phyloP scores from a whole-genome alignment of 2,113 vertebrate species.

The Scatophagus argus region DNA sequence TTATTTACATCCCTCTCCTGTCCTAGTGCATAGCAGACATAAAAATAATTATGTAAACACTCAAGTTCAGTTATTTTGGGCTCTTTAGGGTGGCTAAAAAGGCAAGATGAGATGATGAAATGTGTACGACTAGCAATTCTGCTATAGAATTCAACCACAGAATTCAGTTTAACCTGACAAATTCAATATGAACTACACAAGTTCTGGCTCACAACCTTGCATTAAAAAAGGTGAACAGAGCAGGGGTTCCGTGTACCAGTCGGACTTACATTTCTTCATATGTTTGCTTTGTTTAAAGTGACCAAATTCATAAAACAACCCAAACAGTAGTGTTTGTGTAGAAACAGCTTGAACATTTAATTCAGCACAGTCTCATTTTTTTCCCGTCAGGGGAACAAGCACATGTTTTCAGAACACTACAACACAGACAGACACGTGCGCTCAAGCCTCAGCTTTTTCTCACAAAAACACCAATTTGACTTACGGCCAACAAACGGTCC shows the following conservation, averaged over 20 bases:
- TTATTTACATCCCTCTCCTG: neutral
- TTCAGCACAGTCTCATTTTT: conserved; percentile 6
- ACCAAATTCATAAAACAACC: conserved; percentile 10
- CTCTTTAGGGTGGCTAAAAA: neutral
- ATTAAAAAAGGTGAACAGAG: neutral
- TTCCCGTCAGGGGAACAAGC: neutral
- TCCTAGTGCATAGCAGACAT: neutral
- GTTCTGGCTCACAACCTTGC: neutral
- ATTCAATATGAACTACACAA: neutral
- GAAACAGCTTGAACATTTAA: neutral
- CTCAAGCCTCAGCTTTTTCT: neutral
- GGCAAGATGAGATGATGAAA: neutral
- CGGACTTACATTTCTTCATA: neutral
- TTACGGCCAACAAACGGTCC: conserved; percentile 35
- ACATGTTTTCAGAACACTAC: conserved; percentile 21
- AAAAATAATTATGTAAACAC: neutral
- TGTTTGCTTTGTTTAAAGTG: neutral
- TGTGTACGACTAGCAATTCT: neutral
- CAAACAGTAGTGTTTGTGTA: conserved; percentile 8
- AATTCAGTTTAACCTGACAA: neutral
- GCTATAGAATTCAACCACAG: neutral
- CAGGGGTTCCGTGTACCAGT: neutral
- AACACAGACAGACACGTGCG: neutral
- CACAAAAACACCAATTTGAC: conserved; percentile 15
- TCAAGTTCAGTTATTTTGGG: neutral